phyloP scores from a whole-genome alignment of 2,888 invertebrate species.

The Neocrepidodera transversa region DNA sequence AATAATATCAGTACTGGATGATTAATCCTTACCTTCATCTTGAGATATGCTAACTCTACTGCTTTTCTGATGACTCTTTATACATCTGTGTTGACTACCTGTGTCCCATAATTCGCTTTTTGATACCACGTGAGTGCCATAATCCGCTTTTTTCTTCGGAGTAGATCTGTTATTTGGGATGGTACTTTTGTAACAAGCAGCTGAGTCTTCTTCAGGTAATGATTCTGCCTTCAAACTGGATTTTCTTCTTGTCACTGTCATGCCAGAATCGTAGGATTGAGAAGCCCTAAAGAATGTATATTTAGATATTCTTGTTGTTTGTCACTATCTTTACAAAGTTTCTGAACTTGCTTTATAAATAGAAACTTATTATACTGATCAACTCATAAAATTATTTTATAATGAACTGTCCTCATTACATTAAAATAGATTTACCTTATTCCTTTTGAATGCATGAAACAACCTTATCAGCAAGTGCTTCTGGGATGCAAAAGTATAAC shows the following conservation, averaged over 20 bases:
- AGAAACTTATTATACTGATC: no score
- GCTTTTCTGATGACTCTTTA: slow-evolving; percentile 55
- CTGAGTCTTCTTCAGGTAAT: slow-evolving; percentile 47
- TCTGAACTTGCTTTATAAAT: no score
- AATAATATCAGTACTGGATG: background rate
- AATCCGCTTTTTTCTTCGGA: slow-evolving; percentile 62
- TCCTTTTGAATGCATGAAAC: no score
- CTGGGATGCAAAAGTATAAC: no score
- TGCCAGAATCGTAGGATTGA: slow-evolving; percentile 43
- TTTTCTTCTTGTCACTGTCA: slow-evolving; percentile 55
- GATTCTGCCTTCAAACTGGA: slow-evolving; percentile 49
- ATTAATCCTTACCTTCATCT: slow-evolving; percentile 51
- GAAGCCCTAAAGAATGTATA: slow-evolving; percentile 9
- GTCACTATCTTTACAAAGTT: no score
- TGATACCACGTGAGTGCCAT: slow-evolving; percentile 59
- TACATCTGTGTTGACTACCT: slow-evolving; percentile 57
- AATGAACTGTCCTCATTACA: no score
- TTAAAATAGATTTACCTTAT: no score
- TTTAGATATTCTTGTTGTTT: no score
- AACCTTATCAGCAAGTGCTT: no score
- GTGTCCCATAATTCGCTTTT: slow-evolving; percentile 62
- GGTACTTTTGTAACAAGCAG: slow-evolving; percentile 49
- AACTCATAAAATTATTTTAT: slow-evolving; percentile 3
- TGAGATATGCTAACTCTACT: slow-evolving; percentile 52
- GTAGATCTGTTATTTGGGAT: slow-evolving; percentile 53